A percentile compares a stretch with the other conserved stretches of the same genome.
phyloP scores from a whole-genome alignment of 2,113 vertebrate genomes.

The Xenus cinereus region DNA sequence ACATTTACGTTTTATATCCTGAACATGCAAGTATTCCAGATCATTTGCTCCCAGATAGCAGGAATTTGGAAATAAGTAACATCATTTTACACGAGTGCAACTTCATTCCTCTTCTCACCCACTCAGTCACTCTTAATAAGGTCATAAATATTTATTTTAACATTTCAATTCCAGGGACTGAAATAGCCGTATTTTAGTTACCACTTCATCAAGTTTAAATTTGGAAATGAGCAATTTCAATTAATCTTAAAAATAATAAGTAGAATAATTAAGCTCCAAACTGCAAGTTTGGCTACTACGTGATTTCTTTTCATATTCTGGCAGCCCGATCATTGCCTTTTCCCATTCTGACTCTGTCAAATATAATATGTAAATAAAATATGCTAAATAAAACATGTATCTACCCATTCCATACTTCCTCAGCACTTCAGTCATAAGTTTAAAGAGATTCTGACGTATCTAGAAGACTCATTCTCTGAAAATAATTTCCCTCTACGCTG shows the following conservation, averaged over 20 bases:
- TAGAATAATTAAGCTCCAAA: neutral
- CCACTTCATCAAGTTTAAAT: neutral
- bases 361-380: no score
- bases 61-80: neutral
- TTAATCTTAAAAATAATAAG: constrained; percentile 5
- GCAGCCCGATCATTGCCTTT: neutral
- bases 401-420: neutral
- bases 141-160: constrained; percentile 30
- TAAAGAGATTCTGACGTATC: neutral
- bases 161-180: neutral
- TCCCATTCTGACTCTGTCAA: neutral
- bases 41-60: neutral
- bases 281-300: neutral
- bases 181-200: neutral
- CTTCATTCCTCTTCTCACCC: neutral
- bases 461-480: neutral
- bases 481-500: neutral
- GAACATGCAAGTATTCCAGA: neutral
- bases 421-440: neutral
- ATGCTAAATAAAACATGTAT: neutral
- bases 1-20: neutral
- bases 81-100: neutral
- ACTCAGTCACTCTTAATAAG: constrained; percentile 23
- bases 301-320: neutral
- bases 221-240: neutral